Conservation (phyloP, 2,797 vertebrate species). For the Anguilla anguilla region DNA sequence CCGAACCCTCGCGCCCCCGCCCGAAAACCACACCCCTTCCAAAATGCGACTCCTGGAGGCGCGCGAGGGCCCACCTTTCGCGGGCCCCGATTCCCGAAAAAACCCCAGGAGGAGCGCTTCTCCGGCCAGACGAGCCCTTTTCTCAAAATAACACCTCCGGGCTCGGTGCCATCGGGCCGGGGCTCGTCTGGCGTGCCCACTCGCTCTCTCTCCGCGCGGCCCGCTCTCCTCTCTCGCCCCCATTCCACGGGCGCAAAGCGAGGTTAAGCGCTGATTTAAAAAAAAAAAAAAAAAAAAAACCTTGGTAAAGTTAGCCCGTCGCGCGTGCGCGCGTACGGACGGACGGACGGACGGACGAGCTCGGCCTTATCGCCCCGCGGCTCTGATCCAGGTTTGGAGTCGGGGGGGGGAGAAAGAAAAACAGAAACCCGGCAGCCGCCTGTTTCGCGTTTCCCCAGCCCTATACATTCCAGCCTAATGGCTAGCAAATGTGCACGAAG, state of each 20-base stretch:
- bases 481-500: constrained; percentile 50
- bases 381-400: constrained; percentile 36
- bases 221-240: neutral
- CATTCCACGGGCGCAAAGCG: neutral
- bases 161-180: neutral
- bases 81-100: neutral
- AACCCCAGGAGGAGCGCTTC: neutral
- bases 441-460: constrained; percentile 20
- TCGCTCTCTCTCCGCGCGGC: neutral
- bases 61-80: neutral
- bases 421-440: constrained; percentile 30
- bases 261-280: neutral
- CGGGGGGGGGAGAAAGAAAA: constrained; percentile 33
- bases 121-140: neutral
- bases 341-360: neutral
- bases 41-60: neutral
- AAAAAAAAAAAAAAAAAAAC: neutral
- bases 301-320: neutral
- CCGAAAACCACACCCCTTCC: neutral
- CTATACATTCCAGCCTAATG: constrained; percentile 47
- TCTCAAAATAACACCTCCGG: neutral
- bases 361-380: constrained; percentile 37
- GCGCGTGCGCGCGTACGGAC: neutral
- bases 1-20: neutral
- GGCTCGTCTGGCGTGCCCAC: neutral